Base-by-base conservation (phyloP, 2,888 invertebrate genomes). In the Xestobium rufovillosum region DNA sequence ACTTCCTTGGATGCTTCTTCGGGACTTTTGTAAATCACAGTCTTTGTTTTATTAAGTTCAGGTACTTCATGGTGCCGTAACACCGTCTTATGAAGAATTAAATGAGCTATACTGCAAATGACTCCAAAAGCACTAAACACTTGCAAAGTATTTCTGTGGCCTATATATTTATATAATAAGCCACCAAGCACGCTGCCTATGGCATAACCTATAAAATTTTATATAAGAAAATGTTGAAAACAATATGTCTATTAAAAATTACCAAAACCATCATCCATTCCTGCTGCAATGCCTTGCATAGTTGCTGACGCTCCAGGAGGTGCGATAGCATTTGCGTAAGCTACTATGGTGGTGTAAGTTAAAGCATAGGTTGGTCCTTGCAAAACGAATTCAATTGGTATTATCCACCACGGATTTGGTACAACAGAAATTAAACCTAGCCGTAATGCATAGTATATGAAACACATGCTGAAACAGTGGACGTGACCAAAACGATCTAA, bases 281-380 rank as follows among this genome's bases (percentile, higher is more conserved):
- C 88, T 1, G 87, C 86, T 23, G 86, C 83, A 15, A 89, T 73
- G 0, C 88, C 88, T 59, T 90, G 89, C 39, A 89, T 80, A 0
- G 88, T 88, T 4, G 87, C 87, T 3, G 85, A 83, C 38, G 85
- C 80, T 0, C 88, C 66, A 10, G 62, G 57, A 2, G 75, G 73
- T 3, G 75, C 66, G 23, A 73, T 57, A 2, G 61, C 66, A 46
- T 72, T 71, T 1, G 74, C 74, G 42, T 73, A 75, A 0, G 73
- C 73, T 11, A 88, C 87, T 42, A 89, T 84, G 0, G 82, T 81
- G 0, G 86, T 77, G 57, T 90, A 90, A 50, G 84, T 83, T 1
- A 90, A 66, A 0, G 90, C 91, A 63, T 90, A 92, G 0, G 88
- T 85, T 0, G 90, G 81, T 0, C 91, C 90, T 61, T 87, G 87